Conservation (phyloP, 1,140 invertebrate species). For the Drosophila subobscura region DNA sequence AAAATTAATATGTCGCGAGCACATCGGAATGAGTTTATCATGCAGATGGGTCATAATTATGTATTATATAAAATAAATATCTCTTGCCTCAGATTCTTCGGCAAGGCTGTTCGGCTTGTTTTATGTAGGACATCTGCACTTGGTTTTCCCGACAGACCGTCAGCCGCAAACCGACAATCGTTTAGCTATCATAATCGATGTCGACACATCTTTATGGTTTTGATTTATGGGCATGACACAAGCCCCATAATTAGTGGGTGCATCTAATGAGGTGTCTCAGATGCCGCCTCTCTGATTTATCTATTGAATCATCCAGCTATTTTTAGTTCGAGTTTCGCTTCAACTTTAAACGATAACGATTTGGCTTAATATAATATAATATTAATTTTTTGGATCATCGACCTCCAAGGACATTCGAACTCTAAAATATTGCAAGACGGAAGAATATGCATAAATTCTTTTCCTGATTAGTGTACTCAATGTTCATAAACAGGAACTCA, state of each 20-base stretch:
- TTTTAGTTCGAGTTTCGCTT: no score
- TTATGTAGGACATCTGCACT: conserved; percentile 67
- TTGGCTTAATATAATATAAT: no score
- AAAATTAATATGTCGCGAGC: conserved; percentile 77
- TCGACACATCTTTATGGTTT: conserved; percentile 46
- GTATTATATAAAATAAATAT: conserved; percentile 63
- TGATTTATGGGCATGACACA: conserved; percentile 66
- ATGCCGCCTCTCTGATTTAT: conserved; percentile 27
- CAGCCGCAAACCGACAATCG: background rate
- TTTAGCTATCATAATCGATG: conserved; percentile 30
- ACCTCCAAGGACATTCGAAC: no score
- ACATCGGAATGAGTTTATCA: conserved; percentile 59
- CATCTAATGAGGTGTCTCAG: conserved; percentile 42
- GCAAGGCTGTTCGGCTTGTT: conserved; percentile 69
- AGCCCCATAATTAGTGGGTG: conserved; percentile 40
- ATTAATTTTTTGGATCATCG: no score
- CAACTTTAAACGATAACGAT: no score
- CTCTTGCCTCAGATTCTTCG: conserved; percentile 60
- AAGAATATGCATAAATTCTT: no score
- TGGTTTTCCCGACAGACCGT: conserved; percentile 33
- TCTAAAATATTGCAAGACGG: no score
- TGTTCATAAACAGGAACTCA: no score
- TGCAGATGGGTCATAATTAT: conserved; percentile 77
- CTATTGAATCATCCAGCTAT: no score
- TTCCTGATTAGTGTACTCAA: no score